Evolutionary conservation across 1,140 invertebrate species (phyloP).

Genomic region (Arion vulgaris): DNA sequence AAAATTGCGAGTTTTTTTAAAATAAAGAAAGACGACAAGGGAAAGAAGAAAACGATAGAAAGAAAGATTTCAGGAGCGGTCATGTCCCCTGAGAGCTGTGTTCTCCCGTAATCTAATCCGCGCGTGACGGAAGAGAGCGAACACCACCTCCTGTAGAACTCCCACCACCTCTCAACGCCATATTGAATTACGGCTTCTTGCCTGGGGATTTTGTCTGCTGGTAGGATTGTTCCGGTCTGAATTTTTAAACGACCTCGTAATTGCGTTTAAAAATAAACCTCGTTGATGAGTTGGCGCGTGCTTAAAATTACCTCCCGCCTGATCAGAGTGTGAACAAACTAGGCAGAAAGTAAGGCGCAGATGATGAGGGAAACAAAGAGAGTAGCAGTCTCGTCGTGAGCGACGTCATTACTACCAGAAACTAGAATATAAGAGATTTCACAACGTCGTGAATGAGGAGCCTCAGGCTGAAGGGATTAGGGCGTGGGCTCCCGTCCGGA

Average conservation of each 20-base stretch:
- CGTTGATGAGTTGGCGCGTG: constrained; percentile 16
- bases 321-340: neutral
- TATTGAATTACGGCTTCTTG: constrained; percentile 22
- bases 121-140: constrained; percentile 22
- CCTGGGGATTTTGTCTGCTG: constrained; percentile 25
- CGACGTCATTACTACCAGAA: neutral
- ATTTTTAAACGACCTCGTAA: constrained; percentile 28
- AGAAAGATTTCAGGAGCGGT: neutral
- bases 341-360: neutral
- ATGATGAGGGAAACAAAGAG: neutral
- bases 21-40: neutral
- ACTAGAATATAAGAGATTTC: too few relatives aligned
- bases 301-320: constrained; percentile 10
- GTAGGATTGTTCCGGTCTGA: constrained; percentile 22
- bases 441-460: too few relatives aligned
- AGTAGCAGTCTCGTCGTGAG: neutral
- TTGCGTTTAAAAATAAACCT: constrained; percentile 31
- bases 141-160: constrained; percentile 8
- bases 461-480: too few relatives aligned
- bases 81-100: constrained; percentile 12
- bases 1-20: too few relatives aligned
- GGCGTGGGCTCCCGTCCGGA: too few relatives aligned
- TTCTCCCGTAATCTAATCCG: constrained; percentile 24
- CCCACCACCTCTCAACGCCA: constrained; percentile 23
- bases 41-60: neutral